These are phyloP conservation scores for Apamea sordens DNA, from an alignment of 2,888 invertebrate species.

Conservation along the genomic window DNA sequence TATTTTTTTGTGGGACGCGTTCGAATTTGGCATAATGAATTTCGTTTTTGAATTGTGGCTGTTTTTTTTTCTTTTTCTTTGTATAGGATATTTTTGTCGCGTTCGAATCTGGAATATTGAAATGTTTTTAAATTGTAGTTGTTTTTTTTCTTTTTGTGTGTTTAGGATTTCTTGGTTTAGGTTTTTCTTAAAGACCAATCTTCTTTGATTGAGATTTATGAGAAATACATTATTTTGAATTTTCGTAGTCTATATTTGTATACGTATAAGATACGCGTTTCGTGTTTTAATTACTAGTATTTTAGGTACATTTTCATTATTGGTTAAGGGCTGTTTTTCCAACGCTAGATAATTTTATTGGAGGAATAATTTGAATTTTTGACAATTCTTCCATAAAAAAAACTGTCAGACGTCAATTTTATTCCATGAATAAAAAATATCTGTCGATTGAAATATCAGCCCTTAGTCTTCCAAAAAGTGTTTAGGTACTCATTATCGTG, in stretches of 20 bases:
- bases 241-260: not conserved
- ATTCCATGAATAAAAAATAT: too few species aligned
- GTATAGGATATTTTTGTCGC: slow-evolving; percentile 1
- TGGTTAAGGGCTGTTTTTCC: not conserved
- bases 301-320: not conserved
- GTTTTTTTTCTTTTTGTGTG: not conserved
- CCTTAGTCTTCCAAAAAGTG: not conserved
- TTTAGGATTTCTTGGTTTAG: not conserved
- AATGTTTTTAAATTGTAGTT: not conserved
- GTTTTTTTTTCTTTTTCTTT: not conserved
- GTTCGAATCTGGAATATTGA: slow-evolving; percentile 36
- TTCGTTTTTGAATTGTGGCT: not conserved
- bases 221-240: not conserved
- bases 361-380: too few species aligned
- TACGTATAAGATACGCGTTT: too few species aligned
- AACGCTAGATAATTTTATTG: too few species aligned
- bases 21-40: slow-evolving; percentile 38
- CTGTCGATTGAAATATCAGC: too few species aligned
- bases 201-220: not conserved
- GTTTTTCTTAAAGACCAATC: not conserved
- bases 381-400: too few species aligned
- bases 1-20: slow-evolving; percentile 16
- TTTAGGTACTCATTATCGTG: not conserved
- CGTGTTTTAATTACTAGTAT: not conserved
- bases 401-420: too few species aligned